Evolutionary conservation across 1,140 invertebrate species (phyloP), one percentile per base, ranked within the genome.

Genomic region (Gonioctena quinquepunctata): DNA sequence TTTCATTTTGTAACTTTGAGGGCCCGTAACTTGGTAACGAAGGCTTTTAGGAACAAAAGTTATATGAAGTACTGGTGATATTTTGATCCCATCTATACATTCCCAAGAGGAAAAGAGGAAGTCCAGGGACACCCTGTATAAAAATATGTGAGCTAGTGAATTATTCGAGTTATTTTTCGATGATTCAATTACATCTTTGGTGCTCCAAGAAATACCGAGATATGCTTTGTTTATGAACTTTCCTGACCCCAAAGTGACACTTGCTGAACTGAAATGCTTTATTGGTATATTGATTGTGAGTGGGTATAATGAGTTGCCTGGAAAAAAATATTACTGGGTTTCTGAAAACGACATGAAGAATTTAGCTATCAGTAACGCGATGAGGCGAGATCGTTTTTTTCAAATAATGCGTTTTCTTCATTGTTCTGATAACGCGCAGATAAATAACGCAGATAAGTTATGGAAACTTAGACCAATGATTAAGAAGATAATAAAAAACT

Each of bases 401-500:
- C 74, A 80, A 67, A 81, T 81, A 74, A 71, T 76, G 70, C 73
- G 71, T 70, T 76, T 74, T 67, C 49, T 81, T 52, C 77, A 83
- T 75, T 76, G 70, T 70, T 70, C 69, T 42, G 73, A 56, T 71
- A 79, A 69, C 60, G 75, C 68, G 11, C 42, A 56, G 18, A 23
- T 50, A 19, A 22, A 68, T 62, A 8, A 18, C 4, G 23, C 11
- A 22, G 68, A 72, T 49, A 72, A 74, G 69, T 56, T 62, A 49
- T 72, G 23, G 18, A 74, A 74, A 66, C 33, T 75, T 22, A 33
- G 71, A 22, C 59, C 63, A n/a, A 50, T 72, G 18, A 68, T 68
- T 42, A 52, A 57, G 61, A 59, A 19, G 48, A n/a, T 75, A 16
- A 66, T 69, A 66, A 59, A 72, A 18, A 72, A 61, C 50, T 74